Base-by-base conservation (phyloP, 1,140 invertebrate genomes). In the Pogonomyrmex californicus region DNA sequence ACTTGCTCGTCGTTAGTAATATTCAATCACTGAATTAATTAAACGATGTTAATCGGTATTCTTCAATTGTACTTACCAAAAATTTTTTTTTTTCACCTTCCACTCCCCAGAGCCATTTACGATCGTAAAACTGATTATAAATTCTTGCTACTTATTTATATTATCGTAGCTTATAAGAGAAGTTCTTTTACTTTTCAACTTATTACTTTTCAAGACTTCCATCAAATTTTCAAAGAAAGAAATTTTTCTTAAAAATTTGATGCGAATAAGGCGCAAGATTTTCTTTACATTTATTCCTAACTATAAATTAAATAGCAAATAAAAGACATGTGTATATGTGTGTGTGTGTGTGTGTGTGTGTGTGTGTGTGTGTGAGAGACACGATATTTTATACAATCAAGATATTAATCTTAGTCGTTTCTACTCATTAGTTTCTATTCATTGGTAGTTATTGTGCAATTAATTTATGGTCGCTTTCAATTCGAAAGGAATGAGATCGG, bases 21-120 rank as follows among this genome's bases (percentile, higher is more conserved):
- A 62, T 76, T 76, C 56, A 54, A 85, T 79, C 58, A 54, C 30
- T 78, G 82, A 85, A 85, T 85, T 85, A 85, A 78, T 85, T 63
- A 76, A 56, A 79, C 51, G 41, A 79, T 60, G 75, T 73, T 73
- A 83, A 83, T 83, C 68, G 54, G 17, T 83, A 60, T 56, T 62
- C 47, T 73, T 30, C n/a, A 38, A 44, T 73, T 60, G 10, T 73
- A 73, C 12, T 56, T 54, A 44, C 47, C 6, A 33, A 23, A 36
- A 60, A 60, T 47, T 70, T 47, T 71, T 9, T 10, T 47, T 70
- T 47, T 71, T 9, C 10, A 3, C 58, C 30, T 73, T 33, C 73
- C 30, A 83, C 6, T 38, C 47, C 12, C 41, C 1, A 47, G 0
- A 44, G 9, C 54, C 36, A 58, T 73, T 82, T 82, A 73, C 14